These are phyloP conservation scores for Yponomeuta sedellus DNA, from an alignment of 2,888 invertebrate genomes.

Conservation along the genomic window DNA sequence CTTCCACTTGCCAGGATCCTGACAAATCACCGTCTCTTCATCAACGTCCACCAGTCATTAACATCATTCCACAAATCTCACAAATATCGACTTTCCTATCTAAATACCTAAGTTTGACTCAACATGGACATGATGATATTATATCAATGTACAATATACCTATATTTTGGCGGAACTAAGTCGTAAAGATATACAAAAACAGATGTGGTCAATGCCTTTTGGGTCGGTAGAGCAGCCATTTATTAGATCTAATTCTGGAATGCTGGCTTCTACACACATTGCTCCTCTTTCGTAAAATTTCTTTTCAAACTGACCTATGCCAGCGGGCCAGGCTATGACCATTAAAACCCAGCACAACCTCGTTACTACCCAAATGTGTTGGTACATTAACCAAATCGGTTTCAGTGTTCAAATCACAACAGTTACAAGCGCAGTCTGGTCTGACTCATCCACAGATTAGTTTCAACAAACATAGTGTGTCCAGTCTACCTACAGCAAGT, in stretches of 20 bases:
- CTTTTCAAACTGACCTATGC: neutral
- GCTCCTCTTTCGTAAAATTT: neutral
- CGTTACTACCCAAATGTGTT: neutral
- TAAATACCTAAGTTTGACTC: too few relatives aligned
- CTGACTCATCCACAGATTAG: neutral
- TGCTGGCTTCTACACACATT: neutral
- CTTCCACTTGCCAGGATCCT: too few relatives aligned
- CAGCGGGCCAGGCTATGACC: neutral
- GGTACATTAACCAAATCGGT: neutral
- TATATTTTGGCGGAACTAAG: neutral
- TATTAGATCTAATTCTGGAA: neutral
- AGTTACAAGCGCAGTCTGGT: neutral
- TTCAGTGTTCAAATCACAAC: neutral
- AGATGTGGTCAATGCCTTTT: neutral
- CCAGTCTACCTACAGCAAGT: too few relatives aligned
- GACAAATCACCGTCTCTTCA: too few relatives aligned
- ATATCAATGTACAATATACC: too few relatives aligned
- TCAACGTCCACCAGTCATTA: too few relatives aligned
- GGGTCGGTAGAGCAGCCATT: neutral
- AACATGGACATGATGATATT: too few relatives aligned
- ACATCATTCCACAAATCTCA: too few relatives aligned
- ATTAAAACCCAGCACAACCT: neutral
- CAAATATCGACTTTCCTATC: too few relatives aligned
- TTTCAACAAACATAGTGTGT: neutral
- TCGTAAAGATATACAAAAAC: slow-evolving; percentile 3